A percentile compares a stretch with the other conserved stretches of the same genome.
phyloP scores from a whole-genome alignment of 2,888 invertebrate species.

The Caenorhabditis sinica region DNA sequence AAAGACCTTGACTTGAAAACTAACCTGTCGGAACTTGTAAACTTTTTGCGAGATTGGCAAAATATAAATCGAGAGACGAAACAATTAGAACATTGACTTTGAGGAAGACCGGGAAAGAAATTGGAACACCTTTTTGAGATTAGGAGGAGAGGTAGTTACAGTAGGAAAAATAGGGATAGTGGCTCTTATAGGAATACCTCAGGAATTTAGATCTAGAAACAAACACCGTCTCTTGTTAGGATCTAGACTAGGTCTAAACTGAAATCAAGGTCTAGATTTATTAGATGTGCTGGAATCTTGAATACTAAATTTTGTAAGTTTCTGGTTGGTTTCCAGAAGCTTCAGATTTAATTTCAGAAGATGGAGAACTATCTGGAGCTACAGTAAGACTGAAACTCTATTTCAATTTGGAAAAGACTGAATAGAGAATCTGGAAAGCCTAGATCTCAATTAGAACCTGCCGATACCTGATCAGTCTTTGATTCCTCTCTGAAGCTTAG shows the following conservation, averaged over 20 bases:
- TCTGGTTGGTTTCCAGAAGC: too few species aligned
- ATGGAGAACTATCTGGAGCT: neutral
- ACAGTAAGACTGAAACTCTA: too few species aligned
- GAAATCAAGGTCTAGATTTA: too few species aligned
- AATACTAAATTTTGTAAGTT: too few species aligned
- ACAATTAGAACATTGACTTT: conserved; percentile 19
- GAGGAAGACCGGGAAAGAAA: neutral
- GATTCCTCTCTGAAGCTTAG: neutral
- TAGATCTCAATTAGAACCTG: neutral
- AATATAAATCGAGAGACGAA: neutral
- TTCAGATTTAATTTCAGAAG: neutral
- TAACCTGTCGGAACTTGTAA: conserved; percentile 54
- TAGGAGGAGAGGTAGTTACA: neutral
- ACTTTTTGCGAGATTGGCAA: conserved; percentile 38
- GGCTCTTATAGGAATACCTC: too few species aligned
- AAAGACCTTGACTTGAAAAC: conserved; percentile 56
- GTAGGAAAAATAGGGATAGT: neutral
- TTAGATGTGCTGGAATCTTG: too few species aligned
- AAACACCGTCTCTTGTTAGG: too few species aligned
- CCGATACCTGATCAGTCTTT: neutral
- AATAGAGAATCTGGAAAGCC: too few species aligned
- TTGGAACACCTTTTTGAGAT: conserved; percentile 5
- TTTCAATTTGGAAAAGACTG: too few species aligned
- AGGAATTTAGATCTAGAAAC: too few species aligned
- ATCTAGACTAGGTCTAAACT: too few species aligned